A percentile compares a stretch with the other conserved stretches of the same genome.
These are phyloP conservation scores for Eilema caniola DNA, from an alignment of 2,888 invertebrate genomes.

Conservation along the genomic window DNA sequence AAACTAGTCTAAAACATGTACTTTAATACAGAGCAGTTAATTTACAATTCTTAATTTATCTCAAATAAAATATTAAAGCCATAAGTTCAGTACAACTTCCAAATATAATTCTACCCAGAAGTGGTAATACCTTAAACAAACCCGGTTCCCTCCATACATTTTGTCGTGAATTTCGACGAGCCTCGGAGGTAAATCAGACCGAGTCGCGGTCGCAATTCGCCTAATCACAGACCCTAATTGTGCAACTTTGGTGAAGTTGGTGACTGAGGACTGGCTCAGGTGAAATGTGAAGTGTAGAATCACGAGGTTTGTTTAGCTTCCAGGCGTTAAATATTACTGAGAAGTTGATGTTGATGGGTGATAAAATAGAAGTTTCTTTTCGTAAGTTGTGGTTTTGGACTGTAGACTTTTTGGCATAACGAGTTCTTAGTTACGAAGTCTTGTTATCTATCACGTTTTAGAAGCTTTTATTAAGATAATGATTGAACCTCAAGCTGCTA, in stretches of 20 bases:
- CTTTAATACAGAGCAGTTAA: no score
- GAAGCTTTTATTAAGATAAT: not conserved
- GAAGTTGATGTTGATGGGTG: not conserved
- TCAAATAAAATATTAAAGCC: no score
- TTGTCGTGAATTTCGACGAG: slow-evolving; percentile 9
- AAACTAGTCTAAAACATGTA: no score
- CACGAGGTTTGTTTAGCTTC: slow-evolving; percentile 12
- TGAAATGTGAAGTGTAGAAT: slow-evolving; percentile 14
- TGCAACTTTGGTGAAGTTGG: slow-evolving; percentile 46
- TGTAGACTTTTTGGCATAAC: not conserved
- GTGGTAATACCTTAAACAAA: slow-evolving; percentile 14
- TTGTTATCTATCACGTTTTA: not conserved
- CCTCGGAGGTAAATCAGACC: slow-evolving; percentile 41
- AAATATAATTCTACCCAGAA: not conserved
- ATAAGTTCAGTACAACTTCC: no score
- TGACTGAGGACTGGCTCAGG: slow-evolving; percentile 34
- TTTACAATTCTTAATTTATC: no score
- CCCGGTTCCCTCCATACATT: slow-evolving; percentile 18
- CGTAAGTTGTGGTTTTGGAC: not conserved
- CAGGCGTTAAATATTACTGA: not conserved
- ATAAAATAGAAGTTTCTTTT: not conserved
- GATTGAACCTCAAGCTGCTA: not conserved
- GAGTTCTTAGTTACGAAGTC: no score
- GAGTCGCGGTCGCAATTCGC: slow-evolving; percentile 47
- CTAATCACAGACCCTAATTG: slow-evolving; percentile 52